These are phyloP conservation scores for Discoglossus pictus DNA, from an alignment of 2,797 vertebrate species.

Conservation along the genomic window DNA sequence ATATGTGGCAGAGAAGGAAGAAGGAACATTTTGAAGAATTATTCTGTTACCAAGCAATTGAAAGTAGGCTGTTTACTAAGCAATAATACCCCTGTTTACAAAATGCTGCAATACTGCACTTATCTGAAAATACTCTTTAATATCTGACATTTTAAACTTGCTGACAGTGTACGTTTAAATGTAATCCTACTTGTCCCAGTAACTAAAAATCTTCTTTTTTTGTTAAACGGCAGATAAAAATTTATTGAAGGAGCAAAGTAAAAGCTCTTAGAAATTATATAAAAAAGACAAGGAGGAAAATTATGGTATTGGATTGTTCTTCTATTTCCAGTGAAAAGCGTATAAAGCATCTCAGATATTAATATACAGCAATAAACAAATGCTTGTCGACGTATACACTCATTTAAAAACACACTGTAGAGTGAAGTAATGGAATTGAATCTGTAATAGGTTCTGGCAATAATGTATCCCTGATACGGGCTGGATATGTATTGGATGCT, in stretches of 20 bases:
- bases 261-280: not conserved
- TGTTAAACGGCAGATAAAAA: not conserved
- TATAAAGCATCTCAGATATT: slow-evolving; percentile 24
- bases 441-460: not conserved
- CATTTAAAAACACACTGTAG: slow-evolving; percentile 18
- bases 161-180: no score
- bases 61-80: no score
- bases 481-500: no score
- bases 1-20: no score
- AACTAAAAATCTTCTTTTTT: no score
- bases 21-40: no score
- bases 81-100: no score
- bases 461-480: slow-evolving; percentile 5
- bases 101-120: no score
- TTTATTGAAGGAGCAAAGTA: not conserved
- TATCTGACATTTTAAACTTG: no score
- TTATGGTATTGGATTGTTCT: slow-evolving; percentile 1
- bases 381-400: slow-evolving; percentile 14
- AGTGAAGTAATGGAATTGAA: slow-evolving; percentile 6
- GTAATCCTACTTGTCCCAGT: no score
- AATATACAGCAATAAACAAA: slow-evolving; percentile 22
- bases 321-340: not conserved
- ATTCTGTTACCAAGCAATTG: no score
- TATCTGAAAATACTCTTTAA: no score
- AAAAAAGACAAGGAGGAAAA: not conserved